Percentiles rank a stretch among this genome's conserved stretches.
Conservation (phyloP, 2,888 invertebrate species). For the Strigamia crassipes region DNA sequence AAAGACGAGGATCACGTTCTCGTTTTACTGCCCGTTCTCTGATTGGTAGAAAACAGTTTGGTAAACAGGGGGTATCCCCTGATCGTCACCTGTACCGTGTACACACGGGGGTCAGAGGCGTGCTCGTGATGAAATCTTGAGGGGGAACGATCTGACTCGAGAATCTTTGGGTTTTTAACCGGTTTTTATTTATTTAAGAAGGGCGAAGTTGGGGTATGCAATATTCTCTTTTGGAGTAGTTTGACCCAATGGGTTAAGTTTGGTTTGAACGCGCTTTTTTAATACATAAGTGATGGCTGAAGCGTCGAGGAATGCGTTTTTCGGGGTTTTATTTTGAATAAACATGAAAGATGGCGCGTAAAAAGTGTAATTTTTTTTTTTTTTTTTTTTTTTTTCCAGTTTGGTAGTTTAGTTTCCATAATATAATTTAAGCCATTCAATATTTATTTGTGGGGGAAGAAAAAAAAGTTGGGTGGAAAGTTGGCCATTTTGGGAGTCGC, state of each 20-base stretch:
- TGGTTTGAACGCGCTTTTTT: neutral
- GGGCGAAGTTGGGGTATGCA: neutral
- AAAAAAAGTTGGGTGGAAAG: neutral
- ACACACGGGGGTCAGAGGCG: neutral
- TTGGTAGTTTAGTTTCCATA: neutral
- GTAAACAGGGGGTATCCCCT: constrained; percentile 12
- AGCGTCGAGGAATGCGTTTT: neutral
- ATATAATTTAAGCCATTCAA: constrained; percentile 11
- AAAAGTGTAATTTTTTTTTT: neutral
- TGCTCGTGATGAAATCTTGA: neutral
- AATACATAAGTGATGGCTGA: neutral
- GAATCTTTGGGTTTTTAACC: neutral
- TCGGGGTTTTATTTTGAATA: neutral
- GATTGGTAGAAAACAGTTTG: constrained; percentile 16
- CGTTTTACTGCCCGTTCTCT: constrained; percentile 19
- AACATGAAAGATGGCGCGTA: neutral
- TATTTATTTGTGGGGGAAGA: neutral
- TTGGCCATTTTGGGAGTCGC: neutral
- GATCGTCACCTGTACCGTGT: constrained; percentile 1
- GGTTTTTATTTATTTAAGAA: neutral
- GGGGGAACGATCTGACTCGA: neutral
- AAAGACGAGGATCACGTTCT: constrained; percentile 19
- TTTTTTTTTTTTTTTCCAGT: neutral
- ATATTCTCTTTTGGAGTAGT: neutral
- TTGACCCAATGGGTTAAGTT: neutral